These are phyloP conservation scores for Chymomyza caudatula DNA, from an alignment of 2,888 invertebrate genomes.

Conservation along the genomic window DNA sequence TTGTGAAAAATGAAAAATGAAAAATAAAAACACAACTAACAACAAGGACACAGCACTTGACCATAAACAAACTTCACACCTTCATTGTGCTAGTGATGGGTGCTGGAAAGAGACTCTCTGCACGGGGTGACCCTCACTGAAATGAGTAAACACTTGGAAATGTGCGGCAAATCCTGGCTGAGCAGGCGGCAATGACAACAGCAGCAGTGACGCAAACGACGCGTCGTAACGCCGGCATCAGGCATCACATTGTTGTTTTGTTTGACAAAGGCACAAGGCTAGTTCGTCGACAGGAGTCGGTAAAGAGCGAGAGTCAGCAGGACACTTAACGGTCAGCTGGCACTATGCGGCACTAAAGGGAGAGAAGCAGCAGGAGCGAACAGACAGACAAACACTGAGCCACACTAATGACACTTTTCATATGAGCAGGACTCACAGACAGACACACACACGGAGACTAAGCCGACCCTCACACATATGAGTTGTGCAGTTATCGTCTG, in stretches of 20 bases:
- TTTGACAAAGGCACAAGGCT: conserved; percentile 30
- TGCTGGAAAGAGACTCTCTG: conserved; percentile 3
- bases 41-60: conserved; percentile 50
- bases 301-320: background rate
- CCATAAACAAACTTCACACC: conserved; percentile 74
- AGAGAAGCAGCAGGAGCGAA: background rate
- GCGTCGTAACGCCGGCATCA: conserved; percentile 4
- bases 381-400: conserved; percentile 24
- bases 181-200: conserved; percentile 4
- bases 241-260: conserved; percentile 38
- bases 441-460: conserved; percentile 15
- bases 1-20: conserved; percentile 14
- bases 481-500: background rate
- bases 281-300: background rate
- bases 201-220: background rate
- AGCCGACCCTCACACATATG: background rate
- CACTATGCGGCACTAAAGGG: background rate
- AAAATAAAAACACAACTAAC: conserved; percentile 4
- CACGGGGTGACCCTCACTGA: conserved; percentile 26
- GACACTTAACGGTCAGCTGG: background rate
- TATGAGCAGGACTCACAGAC: conserved; percentile 11
- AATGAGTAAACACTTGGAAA: conserved; percentile 68
- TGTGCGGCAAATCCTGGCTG: conserved; percentile 25
- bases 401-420: conserved; percentile 52
- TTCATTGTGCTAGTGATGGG: conserved; percentile 48